Percentiles rank a stretch among this genome's conserved stretches.
These are phyloP conservation scores for Mystacides longicornis DNA, from an alignment of 2,888 invertebrate species.

Conservation along the genomic window DNA sequence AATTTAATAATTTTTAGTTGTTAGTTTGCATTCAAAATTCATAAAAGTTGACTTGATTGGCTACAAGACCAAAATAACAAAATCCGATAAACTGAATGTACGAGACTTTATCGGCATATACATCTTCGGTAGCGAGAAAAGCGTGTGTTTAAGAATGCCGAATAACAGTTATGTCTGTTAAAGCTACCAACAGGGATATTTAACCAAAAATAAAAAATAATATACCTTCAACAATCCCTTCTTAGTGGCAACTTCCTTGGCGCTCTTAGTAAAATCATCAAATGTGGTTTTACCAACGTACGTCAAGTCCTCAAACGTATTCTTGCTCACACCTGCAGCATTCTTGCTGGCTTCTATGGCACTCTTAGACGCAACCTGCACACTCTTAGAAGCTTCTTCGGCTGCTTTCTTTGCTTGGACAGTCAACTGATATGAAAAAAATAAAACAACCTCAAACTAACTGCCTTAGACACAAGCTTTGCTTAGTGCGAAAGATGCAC, in stretches of 20 bases:
- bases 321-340: constrained; percentile 80
- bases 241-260: constrained; percentile 80
- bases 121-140: no score
- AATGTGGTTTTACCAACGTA: constrained; percentile 86
- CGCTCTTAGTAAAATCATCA: constrained; percentile 85
- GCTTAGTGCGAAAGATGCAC: background rate
- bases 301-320: constrained; percentile 79
- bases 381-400: constrained; percentile 71
- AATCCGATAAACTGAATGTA: no score
- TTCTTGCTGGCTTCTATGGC: constrained; percentile 82
- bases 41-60: no score
- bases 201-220: background rate
- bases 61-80: no score
- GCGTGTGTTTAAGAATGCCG: no score
- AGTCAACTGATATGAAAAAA: constrained; percentile 54
- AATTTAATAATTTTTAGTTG: no score
- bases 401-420: constrained; percentile 84
- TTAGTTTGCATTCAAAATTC: no score
- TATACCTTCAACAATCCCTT: constrained; percentile 73
- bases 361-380: constrained; percentile 77
- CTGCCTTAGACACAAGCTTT: no score
- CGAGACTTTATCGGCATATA: no score
- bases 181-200: no score
- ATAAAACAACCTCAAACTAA: no score
- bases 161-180: no score